A percentile compares a stretch with the other conserved stretches of the same genome.
phyloP scores from a whole-genome alignment of 1,140 invertebrate species.

The Zaprionus nigranus region DNA sequence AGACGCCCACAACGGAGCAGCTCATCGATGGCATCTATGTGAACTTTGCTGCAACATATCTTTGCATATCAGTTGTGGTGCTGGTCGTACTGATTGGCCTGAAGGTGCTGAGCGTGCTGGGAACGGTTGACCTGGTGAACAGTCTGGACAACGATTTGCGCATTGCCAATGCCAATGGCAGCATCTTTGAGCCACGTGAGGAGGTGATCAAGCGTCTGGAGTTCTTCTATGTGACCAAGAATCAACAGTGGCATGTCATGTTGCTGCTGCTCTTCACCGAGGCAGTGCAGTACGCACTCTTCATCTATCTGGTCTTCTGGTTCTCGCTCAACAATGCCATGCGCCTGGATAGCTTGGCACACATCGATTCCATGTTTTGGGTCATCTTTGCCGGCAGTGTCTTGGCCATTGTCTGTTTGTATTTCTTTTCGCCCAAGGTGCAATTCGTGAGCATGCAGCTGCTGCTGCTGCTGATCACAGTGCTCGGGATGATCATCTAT shows the following conservation, averaged over 20 bases:
- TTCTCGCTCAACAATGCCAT: conserved; percentile 69
- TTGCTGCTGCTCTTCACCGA: conserved; percentile 73
- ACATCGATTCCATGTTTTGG: conserved; percentile 74
- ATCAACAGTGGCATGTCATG: conserved; percentile 75
- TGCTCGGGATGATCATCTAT: conserved; percentile 75
- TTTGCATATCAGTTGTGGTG: conserved; percentile 59
- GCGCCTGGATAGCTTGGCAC: conserved; percentile 49
- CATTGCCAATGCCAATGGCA: conserved; percentile 77
- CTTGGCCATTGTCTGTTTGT: conserved; percentile 44
- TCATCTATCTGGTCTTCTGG: conserved; percentile 78
- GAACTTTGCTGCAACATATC: conserved; percentile 73
- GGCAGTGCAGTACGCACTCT: conserved; percentile 73
- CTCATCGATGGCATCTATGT: conserved; percentile 74
- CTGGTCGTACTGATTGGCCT: conserved; percentile 67
- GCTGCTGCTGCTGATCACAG: conserved; percentile 54
- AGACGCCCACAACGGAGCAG: conserved; percentile 48
- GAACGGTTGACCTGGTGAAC: conserved; percentile 67
- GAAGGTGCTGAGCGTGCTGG: conserved; percentile 71
- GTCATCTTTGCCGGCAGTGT: conserved; percentile 69
- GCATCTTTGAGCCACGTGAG: conserved; percentile 66
- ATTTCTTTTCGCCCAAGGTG: conserved; percentile 69
- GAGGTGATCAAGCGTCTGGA: conserved; percentile 75
- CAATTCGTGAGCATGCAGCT: conserved; percentile 69
- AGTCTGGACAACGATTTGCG: conserved; percentile 78
- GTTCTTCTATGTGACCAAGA: conserved; percentile 82